Conservation (phyloP, 2,888 invertebrate genomes). For the Apodemia zela region DNA sequence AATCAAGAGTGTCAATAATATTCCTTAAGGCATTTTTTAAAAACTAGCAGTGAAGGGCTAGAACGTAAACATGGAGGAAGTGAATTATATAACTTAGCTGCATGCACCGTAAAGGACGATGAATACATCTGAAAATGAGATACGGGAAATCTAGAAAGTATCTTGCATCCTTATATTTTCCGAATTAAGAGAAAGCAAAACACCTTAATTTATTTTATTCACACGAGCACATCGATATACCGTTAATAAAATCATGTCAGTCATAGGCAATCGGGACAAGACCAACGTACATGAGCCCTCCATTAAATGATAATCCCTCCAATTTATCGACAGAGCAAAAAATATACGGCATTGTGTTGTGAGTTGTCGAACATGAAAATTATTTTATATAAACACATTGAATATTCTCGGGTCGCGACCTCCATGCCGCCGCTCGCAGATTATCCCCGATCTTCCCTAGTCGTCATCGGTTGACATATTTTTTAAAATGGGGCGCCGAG, state of each 20-base stretch:
- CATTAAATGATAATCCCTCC: constrained; percentile 80
- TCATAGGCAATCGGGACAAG: constrained; percentile 74
- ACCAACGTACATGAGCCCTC: constrained; percentile 77
- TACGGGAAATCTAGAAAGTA: no score
- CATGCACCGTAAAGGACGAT: no score
- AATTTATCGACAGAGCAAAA: constrained; percentile 77
- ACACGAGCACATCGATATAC: constrained; percentile 55
- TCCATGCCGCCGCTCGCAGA: constrained; percentile 50
- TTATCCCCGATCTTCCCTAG: constrained; percentile 58
- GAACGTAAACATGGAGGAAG: no score
- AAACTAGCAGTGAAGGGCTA: no score
- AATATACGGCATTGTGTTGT: constrained; percentile 72
- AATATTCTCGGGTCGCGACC: constrained; percentile 68
- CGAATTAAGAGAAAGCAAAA: no score
- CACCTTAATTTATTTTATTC: constrained; percentile 22
- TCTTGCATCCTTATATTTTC: no score
- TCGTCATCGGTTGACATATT: constrained; percentile 78
- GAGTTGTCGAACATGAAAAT: constrained; percentile 79
- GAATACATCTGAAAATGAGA: no score
- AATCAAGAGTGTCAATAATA: no score
- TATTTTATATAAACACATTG: constrained; percentile 80
- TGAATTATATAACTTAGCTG: no score
- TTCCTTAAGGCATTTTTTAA: no score
- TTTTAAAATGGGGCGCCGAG: constrained; percentile 75
- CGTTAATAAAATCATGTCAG: constrained; percentile 77